phyloP scores from a whole-genome alignment of 2,113 vertebrate species.

The Reinhardtius hippoglossoides region DNA sequence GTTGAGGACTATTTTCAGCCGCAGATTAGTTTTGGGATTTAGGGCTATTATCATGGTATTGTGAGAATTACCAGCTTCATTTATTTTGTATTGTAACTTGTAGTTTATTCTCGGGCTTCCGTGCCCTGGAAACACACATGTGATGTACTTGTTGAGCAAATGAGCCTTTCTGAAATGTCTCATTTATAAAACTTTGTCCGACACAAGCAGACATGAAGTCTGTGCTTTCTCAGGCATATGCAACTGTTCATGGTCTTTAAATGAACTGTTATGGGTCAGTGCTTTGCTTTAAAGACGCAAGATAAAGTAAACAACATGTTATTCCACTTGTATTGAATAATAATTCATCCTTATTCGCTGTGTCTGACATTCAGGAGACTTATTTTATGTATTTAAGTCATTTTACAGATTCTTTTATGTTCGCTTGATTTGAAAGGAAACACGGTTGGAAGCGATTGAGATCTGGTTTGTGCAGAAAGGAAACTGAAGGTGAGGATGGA shows the following conservation, averaged over 20 bases:
- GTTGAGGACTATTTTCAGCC: background rate
- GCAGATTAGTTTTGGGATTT: slow-evolving; percentile 12
- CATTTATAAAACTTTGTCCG: background rate
- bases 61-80: background rate
- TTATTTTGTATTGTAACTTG: slow-evolving; percentile 4
- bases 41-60: background rate
- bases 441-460: no score
- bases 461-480: no score
- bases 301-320: no score
- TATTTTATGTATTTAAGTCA: no score
- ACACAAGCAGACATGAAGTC: background rate
- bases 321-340: background rate
- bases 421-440: no score
- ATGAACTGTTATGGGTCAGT: background rate
- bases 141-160: background rate
- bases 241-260: background rate
- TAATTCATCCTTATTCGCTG: background rate
- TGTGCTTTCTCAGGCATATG: background rate
- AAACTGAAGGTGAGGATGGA: background rate
- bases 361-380: no score
- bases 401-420: no score
- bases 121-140: background rate
- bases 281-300: no score
- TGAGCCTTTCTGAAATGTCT: background rate
- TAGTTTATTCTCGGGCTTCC: background rate